Percentiles rank a stretch among this genome's conserved stretches.
Evolutionary conservation across 2,797 vertebrate species (phyloP).

Genomic region (Melanotaenia parkinsoni): DNA sequence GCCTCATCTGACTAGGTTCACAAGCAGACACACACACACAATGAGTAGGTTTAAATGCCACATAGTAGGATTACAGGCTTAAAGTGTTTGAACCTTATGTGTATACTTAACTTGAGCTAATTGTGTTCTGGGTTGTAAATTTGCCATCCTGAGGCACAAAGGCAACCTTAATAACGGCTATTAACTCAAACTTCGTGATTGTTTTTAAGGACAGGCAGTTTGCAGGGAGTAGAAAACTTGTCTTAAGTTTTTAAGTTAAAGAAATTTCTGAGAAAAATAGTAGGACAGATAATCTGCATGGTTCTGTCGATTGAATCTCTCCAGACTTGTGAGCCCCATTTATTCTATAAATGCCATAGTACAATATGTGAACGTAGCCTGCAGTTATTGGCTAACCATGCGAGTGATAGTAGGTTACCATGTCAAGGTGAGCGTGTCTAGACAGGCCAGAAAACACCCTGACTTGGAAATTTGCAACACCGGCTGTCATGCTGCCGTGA

Average conservation of each 20-base stretch:
- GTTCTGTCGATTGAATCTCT: background rate
- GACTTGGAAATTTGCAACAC: constrained; percentile 50
- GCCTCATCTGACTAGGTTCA: background rate
- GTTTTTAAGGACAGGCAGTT: background rate
- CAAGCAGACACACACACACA: background rate
- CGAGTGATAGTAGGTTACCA: constrained; percentile 67
- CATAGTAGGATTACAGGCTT: constrained; percentile 61
- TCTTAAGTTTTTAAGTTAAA: background rate
- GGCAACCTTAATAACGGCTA: background rate
- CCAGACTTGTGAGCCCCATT: constrained; percentile 3
- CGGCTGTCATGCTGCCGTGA: constrained; percentile 68
- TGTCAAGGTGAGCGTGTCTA: constrained; percentile 65
- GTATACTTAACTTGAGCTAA: constrained; percentile 32
- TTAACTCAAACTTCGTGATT: background rate
- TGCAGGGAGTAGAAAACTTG: background rate
- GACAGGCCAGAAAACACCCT: constrained; percentile 61
- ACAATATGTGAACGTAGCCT: constrained; percentile 18
- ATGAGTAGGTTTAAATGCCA: constrained; percentile 20
- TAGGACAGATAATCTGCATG: background rate
- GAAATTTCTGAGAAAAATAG: background rate
- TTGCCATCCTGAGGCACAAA: constrained; percentile 13
- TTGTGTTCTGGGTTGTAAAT: constrained; percentile 31
- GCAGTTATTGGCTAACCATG: constrained; percentile 8
- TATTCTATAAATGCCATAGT: background rate
- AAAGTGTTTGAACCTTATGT: constrained; percentile 38